phyloP scores from a whole-genome alignment of 1,140 invertebrate genomes.

The Drosophila truncata region DNA sequence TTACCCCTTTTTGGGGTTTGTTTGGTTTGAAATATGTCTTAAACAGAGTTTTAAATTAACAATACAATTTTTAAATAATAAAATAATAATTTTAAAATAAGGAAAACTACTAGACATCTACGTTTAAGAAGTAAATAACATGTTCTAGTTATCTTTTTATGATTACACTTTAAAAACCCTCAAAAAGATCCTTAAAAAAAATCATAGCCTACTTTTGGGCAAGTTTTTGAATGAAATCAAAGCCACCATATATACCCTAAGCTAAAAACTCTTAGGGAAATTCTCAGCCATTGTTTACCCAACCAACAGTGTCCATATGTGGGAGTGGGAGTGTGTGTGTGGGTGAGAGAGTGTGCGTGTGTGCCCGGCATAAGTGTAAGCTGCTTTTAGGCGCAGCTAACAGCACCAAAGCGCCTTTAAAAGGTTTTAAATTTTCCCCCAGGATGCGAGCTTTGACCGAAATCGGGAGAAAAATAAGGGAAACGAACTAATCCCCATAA shows the following conservation, averaged over 20 bases:
- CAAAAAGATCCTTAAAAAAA: not conserved
- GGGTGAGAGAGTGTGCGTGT: constrained; percentile 9
- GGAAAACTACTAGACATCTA: too few relatives aligned
- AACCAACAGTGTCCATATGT: constrained; percentile 21
- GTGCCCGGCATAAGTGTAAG: constrained; percentile 54
- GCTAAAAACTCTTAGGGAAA: not conserved
- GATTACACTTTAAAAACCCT: not conserved
- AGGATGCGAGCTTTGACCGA: not conserved
- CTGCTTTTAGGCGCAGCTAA: constrained; percentile 73
- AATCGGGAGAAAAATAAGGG: not conserved
- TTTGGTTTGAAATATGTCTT: not conserved
- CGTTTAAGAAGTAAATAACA: too few relatives aligned
- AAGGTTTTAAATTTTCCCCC: constrained; percentile 59
- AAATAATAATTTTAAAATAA: too few relatives aligned
- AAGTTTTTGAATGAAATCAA: not conserved
- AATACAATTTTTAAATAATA: too few relatives aligned
- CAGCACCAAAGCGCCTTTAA: constrained; percentile 75
- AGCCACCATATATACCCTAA: not conserved
- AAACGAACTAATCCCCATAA: not conserved
- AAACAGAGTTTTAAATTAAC: too few relatives aligned
- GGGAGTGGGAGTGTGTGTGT: not conserved
- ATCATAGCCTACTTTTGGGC: not conserved
- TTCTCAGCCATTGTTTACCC: constrained; percentile 46
- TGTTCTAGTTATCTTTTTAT: not conserved
- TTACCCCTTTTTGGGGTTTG: not conserved